Conservation (phyloP, 2,888 invertebrate genomes). For the Chouioia cunea region DNA sequence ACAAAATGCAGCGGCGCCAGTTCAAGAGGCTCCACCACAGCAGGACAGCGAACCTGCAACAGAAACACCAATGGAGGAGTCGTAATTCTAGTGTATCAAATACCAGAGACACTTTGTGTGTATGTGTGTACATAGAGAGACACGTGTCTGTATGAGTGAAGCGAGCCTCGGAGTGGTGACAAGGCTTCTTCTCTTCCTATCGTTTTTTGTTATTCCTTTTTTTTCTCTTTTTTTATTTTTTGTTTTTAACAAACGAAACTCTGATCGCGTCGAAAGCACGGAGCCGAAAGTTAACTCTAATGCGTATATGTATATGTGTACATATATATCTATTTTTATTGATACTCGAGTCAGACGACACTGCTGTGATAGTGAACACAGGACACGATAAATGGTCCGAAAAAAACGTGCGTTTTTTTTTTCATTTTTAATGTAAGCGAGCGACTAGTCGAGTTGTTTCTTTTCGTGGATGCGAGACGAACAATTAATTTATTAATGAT, state of each 20-base stretch:
- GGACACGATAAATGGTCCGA: constrained; percentile 53
- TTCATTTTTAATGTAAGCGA: constrained; percentile 49
- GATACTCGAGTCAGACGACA: constrained; percentile 55
- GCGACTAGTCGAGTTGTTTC: constrained; percentile 44
- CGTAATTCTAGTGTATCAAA: neutral
- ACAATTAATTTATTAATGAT: constrained; percentile 46
- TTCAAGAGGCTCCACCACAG: neutral
- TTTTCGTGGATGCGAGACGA: constrained; percentile 30
- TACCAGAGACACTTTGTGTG: neutral
- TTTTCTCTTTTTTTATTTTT: constrained; percentile 14
- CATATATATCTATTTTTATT: too few relatives aligned
- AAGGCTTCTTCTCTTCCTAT: constrained; percentile 47
- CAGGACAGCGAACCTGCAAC: constrained; percentile 22
- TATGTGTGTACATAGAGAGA: constrained; percentile 7
- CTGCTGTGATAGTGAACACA: constrained; percentile 67
- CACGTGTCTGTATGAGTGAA: constrained; percentile 9
- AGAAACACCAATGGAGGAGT: neutral
- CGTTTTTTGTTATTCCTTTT: constrained; percentile 37
- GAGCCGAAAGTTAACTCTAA: constrained; percentile 26
- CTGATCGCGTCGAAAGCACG: neutral
- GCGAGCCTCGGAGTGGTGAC: constrained; percentile 53
- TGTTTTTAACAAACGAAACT: neutral
- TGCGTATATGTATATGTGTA: too few relatives aligned
- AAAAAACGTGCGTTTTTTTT: neutral
- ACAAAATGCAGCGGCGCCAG: neutral